Conservation (phyloP, 2,888 invertebrate genomes). For the Chrysopilus asiliformis region DNA sequence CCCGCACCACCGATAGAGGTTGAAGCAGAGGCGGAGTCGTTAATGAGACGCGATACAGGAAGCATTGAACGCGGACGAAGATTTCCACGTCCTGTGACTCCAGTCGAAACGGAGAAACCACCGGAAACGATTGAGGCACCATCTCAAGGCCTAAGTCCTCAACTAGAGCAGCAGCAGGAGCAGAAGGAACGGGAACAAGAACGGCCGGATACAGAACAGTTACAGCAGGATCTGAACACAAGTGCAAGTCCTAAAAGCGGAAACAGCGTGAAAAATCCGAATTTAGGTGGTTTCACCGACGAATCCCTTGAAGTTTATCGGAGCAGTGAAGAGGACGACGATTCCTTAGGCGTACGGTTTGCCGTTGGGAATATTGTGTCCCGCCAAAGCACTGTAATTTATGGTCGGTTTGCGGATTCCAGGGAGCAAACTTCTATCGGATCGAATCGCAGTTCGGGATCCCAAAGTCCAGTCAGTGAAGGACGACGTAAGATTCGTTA, state of each 20-base stretch:
- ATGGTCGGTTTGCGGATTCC: too few relatives aligned
- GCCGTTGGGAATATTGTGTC: conserved; percentile 32
- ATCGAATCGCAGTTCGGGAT: conserved; percentile 16
- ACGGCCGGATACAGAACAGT: conserved; percentile 3
- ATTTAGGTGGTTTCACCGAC: conserved; percentile 15
- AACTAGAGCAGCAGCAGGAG: conserved; percentile 1
- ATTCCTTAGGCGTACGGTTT: conserved; percentile 21
- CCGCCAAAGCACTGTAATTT: conserved; percentile 12
- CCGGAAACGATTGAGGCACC: not conserved
- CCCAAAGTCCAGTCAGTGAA: conserved; percentile 32
- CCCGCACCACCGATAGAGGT: too few relatives aligned
- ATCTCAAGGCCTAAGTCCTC: conserved; percentile 12
- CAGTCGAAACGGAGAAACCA: conserved; percentile 10
- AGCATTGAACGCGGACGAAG: conserved; percentile 28
- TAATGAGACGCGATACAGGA: conserved; percentile 20
- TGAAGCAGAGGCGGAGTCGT: conserved; percentile 18
- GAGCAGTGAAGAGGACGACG: not conserved
- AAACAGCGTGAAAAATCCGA: conserved; percentile 18
- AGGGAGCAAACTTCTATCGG: conserved; percentile 16
- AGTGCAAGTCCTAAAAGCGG: conserved; percentile 3
- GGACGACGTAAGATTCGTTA: conserved; percentile 40
- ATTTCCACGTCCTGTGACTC: conserved; percentile 24
- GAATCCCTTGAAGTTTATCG: not conserved
- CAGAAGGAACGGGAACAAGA: not conserved
- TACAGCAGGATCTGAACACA: too few relatives aligned